Conservation (phyloP, 2,113 vertebrate species). For the Plotosus lineatus region DNA sequence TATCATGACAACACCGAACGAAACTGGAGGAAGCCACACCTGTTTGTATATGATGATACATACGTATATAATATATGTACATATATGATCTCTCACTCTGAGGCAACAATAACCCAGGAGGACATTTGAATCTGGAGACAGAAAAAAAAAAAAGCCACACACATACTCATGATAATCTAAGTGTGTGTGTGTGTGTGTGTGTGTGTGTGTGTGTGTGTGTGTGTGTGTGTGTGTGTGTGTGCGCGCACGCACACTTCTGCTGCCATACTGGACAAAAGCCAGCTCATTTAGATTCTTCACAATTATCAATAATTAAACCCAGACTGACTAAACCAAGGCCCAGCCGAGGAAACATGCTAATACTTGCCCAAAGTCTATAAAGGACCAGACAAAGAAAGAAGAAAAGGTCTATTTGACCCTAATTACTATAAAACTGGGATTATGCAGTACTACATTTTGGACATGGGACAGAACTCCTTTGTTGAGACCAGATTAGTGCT, state of each 20-base stretch:
- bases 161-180: conserved; percentile 21
- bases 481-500: background rate
- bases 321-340: conserved; percentile 30
- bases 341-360: conserved; percentile 44
- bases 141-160: background rate
- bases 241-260: background rate
- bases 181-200: background rate
- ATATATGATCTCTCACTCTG: background rate
- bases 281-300: conserved; percentile 48
- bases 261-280: conserved; percentile 42
- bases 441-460: conserved; percentile 47
- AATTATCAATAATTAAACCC: conserved; percentile 55
- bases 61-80: background rate
- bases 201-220: background rate
- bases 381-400: conserved; percentile 31
- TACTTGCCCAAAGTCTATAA: conserved; percentile 27
- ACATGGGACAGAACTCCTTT: conserved; percentile 20
- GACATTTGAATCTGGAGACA: background rate
- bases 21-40: conserved; percentile 3
- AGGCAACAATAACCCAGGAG: background rate
- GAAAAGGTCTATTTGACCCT: conserved; percentile 35
- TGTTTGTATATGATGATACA: background rate
- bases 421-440: conserved; percentile 48
- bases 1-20: background rate
- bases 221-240: conserved; percentile 3